Evolutionary conservation across 2,113 vertebrate species (phyloP).

Genomic region (Strigops habroptila): DNA sequence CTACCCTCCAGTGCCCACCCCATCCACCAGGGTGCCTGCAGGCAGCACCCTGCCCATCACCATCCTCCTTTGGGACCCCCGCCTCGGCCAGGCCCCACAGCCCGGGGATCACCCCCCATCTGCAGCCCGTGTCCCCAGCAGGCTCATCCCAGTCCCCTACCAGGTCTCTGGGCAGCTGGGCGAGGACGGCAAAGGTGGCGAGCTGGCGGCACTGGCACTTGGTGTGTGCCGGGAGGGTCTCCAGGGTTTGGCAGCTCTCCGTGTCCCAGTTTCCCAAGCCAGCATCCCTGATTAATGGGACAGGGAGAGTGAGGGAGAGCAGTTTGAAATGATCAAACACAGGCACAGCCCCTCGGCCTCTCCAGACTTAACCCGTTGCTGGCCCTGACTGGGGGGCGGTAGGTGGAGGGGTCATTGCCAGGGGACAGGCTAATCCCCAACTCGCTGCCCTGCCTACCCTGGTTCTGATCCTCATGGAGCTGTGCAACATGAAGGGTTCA

Average conservation of each 20-base stretch:
- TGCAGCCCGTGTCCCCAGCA: accelerated
- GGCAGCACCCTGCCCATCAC: background rate
- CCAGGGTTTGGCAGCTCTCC: slow-evolving; percentile 93
- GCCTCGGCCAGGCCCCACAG: accelerated
- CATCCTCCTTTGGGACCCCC: background rate
- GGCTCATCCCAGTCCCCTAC: slow-evolving; percentile 63
- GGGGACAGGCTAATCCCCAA: background rate
- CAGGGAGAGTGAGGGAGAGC: slow-evolving; percentile 2
- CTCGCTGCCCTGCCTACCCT: background rate
- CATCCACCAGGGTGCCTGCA: background rate
- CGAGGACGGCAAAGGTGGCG: slow-evolving; percentile 92
- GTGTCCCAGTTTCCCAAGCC: slow-evolving; percentile 94
- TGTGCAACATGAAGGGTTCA: accelerated
- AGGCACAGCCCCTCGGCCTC: background rate
- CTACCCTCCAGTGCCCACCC: background rate
- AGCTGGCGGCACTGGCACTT: slow-evolving; percentile 96
- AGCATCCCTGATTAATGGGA: slow-evolving; percentile 83
- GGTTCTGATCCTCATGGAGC: background rate
- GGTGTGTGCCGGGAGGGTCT: slow-evolving; percentile 88
- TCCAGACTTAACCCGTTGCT: background rate
- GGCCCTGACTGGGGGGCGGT: background rate
- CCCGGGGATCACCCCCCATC: accelerated
- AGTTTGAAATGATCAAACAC: slow-evolving; percentile 29
- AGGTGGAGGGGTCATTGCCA: background rate
- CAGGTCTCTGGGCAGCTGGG: slow-evolving; percentile 93